Conservation (phyloP, 2,797 vertebrate species). For the Rhincodon typus region DNA sequence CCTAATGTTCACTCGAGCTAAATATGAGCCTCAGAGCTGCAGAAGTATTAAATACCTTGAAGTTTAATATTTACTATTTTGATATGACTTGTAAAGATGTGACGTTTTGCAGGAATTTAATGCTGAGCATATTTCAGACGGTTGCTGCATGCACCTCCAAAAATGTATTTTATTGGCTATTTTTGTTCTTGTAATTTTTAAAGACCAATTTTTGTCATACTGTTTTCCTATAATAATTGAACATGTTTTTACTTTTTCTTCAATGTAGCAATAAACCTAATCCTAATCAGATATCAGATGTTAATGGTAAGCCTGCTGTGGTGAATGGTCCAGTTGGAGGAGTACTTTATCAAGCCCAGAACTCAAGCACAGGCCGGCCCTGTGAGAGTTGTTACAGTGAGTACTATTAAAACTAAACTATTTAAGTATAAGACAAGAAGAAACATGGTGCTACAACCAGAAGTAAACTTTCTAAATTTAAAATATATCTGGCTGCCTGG, state of each 20-base stretch:
- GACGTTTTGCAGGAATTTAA: not conserved
- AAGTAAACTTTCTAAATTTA: not conserved
- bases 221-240: not conserved
- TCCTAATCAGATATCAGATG: constrained; percentile 90
- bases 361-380: constrained; percentile 72
- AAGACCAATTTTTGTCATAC: not conserved
- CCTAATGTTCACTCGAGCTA: too few relatives aligned
- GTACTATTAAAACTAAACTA: constrained; percentile 46
- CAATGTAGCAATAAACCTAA: constrained; percentile 89
- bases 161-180: not conserved
- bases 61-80: not conserved
- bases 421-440: not conserved
- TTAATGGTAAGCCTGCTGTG: constrained; percentile 81
- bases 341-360: constrained; percentile 67
- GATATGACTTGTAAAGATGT: not conserved
- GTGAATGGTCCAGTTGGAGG: constrained; percentile 80
- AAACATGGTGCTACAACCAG: not conserved
- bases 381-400: constrained; percentile 96
- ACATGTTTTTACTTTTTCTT: constrained; percentile 37
- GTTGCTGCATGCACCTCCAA: not conserved
- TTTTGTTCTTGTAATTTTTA: not conserved
- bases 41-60: not conserved
- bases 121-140: not conserved
- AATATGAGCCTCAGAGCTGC: not conserved
- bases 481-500: not conserved